Evolutionary conservation across 2,113 vertebrate genomes (phyloP), one percentile per base, ranked within the genome.

Genomic region (Nansenia antarctica): DNA sequence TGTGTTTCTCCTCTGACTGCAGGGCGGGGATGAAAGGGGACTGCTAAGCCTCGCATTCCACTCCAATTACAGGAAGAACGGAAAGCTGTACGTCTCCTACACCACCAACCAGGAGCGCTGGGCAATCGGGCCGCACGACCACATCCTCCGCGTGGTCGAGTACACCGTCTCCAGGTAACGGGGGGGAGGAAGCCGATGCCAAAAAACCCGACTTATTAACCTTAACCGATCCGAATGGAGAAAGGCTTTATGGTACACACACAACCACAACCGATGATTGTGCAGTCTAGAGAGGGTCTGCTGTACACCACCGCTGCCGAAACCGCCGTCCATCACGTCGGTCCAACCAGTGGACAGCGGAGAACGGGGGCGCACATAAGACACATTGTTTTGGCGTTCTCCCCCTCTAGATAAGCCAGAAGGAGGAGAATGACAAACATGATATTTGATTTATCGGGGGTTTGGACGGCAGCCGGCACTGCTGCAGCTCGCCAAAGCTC

Each of bases 21-120:
- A 99, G 98, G 96, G 95, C 88, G 96, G 96, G 95, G 98, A 99
- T 97, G 98, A 99, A 96, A 96, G 97, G 91, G 97, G 98, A 84
- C 92, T 99, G 89, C 92, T 99, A 93, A 98, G 96, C 94, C 94
- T 99, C 92, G 95, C 95, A 96, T 99, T 99, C 96, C 98, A 99
- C 90, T 97, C 96, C 95, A 98, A 96, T 96, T 99, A 98, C 91
- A 98, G 96, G 95, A 97, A 96, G 94, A 99, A 98, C 93, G 98
- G 98, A 93, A 99, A 99, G 92, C 94, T 99, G 76, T 99, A 98
- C 87, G 92, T 98, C 91, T 98, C 98, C 90, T 99, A 98, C 88
- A 99, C 98, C 90, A 99, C 96, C 93, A 99, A 98, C 95, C 96
- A 99, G 88, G 98, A 99, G 71, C 95, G 96, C 80, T 98, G 98